These are phyloP conservation scores for Mormoops blainvillei DNA, from an alignment of 2,113 vertebrate species.

Conservation along the genomic window DNA sequence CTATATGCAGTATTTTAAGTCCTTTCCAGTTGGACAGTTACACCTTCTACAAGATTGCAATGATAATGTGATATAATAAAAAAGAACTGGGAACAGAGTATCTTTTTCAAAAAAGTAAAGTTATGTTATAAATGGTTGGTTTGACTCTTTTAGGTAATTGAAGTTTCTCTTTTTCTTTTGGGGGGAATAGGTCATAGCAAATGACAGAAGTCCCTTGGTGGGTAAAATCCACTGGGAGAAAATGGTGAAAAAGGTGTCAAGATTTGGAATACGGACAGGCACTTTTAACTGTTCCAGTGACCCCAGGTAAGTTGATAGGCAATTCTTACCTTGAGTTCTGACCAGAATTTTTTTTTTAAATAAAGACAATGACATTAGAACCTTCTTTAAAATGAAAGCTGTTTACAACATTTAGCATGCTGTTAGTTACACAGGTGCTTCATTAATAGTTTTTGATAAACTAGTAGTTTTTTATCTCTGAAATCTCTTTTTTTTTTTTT, in stretches of 20 bases:
- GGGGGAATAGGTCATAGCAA: conserved; percentile 89
- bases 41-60: not conserved
- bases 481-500: not conserved
- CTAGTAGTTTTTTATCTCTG: not conserved
- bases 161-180: conserved; percentile 46
- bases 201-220: conserved; percentile 90
- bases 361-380: not conserved
- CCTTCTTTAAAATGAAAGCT: not conserved
- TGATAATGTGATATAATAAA: not conserved
- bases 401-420: not conserved
- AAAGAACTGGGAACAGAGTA: not conserved
- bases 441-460: not conserved
- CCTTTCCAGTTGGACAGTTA: not conserved
- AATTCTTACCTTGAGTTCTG: conserved; percentile 46
- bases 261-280: conserved; percentile 96
- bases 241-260: conserved; percentile 97
- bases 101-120: not conserved
- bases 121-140: not conserved
- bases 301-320: conserved; percentile 83
- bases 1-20: not conserved
- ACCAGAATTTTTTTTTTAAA: not conserved
- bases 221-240: conserved; percentile 94
- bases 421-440: not conserved
- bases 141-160: conserved; percentile 30
- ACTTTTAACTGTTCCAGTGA: conserved; percentile 98